These are phyloP conservation scores for Melanotaenia duboulayi DNA, from an alignment of 2,113 vertebrate species.

Conservation along the genomic window DNA sequence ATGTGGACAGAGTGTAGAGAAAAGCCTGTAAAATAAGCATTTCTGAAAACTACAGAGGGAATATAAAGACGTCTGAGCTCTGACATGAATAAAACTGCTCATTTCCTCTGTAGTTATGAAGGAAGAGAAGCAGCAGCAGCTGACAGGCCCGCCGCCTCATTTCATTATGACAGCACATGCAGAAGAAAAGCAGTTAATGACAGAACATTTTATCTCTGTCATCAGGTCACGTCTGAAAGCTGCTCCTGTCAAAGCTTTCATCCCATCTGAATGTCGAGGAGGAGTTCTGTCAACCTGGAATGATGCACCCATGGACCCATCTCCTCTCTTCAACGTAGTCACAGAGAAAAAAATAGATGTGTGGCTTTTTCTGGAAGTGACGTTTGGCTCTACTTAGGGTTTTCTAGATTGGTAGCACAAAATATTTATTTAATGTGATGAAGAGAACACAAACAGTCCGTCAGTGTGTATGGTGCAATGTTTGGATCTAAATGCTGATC, in stretches of 20 bases:
- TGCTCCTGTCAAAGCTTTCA: slow-evolving; percentile 49
- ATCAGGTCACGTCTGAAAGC: slow-evolving; percentile 36
- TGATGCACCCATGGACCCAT: not conserved
- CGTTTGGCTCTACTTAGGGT: too few species aligned
- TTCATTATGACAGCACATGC: slow-evolving; percentile 37
- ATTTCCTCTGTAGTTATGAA: slow-evolving; percentile 7
- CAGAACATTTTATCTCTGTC: slow-evolving; percentile 26
- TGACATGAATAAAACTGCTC: too few species aligned
- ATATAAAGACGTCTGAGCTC: not conserved
- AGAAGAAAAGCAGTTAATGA: slow-evolving; percentile 28
- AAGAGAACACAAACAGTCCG: too few species aligned
- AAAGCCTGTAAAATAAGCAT: not conserved
- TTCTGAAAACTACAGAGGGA: not conserved
- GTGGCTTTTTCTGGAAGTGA: too few species aligned
- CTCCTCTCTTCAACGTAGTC: too few species aligned
- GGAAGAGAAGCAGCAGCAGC: slow-evolving; percentile 8
- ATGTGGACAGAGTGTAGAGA: not conserved
- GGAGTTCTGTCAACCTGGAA: not conserved
- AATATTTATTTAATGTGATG: too few species aligned
- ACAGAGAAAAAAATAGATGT: too few species aligned
- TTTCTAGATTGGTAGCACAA: too few species aligned
- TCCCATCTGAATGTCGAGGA: slow-evolving; percentile 21
- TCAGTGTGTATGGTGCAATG: too few species aligned
- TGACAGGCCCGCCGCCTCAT: slow-evolving; percentile 30
- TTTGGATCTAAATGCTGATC: too few species aligned